Conservation (phyloP, 2,113 vertebrate genomes). For the Neotoma lepida region DNA sequence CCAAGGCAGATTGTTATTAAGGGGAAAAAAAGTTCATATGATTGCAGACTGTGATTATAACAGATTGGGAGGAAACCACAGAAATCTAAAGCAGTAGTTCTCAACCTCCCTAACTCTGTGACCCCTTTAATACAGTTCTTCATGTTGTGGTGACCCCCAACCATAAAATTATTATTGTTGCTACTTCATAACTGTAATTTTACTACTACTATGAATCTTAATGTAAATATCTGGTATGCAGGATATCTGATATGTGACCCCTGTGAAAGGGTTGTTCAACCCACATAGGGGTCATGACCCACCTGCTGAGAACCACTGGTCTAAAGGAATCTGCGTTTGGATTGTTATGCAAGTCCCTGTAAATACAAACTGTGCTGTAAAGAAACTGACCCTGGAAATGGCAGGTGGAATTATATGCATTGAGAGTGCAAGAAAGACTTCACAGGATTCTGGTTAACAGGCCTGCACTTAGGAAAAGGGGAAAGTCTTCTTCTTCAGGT, state of each 20-base stretch:
- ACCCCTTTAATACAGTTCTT: not conserved
- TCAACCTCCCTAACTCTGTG: not conserved
- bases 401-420: not conserved
- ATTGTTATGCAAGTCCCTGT: constrained; percentile 18
- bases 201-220: not conserved
- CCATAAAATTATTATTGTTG: not conserved
- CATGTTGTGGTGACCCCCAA: not conserved
- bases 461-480: not conserved
- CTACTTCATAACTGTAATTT: not conserved
- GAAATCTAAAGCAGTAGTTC: not conserved
- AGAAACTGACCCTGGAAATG: not conserved
- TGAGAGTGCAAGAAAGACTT: not conserved
- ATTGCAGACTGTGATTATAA: constrained; percentile 45
- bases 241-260: not conserved
- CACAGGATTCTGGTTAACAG: constrained; percentile 14
- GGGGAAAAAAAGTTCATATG: constrained; percentile 26
- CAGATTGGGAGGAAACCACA: constrained; percentile 53
- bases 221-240: not conserved
- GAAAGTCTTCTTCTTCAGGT: not conserved
- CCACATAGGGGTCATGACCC: not conserved
- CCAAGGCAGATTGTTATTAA: constrained; percentile 15
- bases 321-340: constrained; percentile 27
- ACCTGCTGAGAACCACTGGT: not conserved
- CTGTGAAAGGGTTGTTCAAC: no score
- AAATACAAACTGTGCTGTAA: not conserved